These are phyloP conservation scores for Lasioglossum calceatum DNA, from an alignment of 2,888 invertebrate species.

Conservation along the genomic window DNA sequence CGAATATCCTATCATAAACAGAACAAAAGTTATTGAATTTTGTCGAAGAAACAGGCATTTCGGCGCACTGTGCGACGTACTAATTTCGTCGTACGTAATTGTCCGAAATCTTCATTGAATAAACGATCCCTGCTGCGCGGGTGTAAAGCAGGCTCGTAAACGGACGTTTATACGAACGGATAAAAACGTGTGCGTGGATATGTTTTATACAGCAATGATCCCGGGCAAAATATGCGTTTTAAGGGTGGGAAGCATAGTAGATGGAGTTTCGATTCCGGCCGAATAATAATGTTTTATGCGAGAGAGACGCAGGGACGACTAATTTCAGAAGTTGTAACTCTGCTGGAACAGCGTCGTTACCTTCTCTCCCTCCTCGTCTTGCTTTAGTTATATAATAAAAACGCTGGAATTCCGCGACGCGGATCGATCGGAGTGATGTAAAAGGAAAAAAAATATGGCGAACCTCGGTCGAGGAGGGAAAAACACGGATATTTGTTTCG, in stretches of 20 bases:
- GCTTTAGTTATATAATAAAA: not conserved
- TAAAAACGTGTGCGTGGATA: not conserved
- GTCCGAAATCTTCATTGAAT: not conserved
- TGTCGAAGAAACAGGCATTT: too few relatives aligned
- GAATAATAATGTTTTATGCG: conserved; percentile 2
- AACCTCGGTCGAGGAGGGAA: not conserved
- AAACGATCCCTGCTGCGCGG: not conserved
- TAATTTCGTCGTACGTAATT: not conserved
- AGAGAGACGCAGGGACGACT: not conserved
- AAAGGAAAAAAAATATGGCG: not conserved
- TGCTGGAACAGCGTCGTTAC: not conserved
- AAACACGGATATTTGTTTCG: conserved; percentile 21
- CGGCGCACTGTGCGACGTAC: too few relatives aligned
- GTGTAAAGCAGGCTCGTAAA: not conserved
- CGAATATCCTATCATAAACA: too few relatives aligned
- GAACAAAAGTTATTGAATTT: too few relatives aligned
- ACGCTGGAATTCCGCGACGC: not conserved
- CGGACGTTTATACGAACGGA: not conserved
- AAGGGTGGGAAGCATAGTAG: not conserved
- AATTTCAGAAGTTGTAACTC: conserved; percentile 12
- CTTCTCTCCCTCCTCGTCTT: not conserved
- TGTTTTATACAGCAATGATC: not conserved
- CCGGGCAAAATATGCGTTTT: not conserved
- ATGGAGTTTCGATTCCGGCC: not conserved
- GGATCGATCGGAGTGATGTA: not conserved